Base-by-base conservation (phyloP, 2,797 vertebrate genomes). In the Rhabdomys pumilio region DNA sequence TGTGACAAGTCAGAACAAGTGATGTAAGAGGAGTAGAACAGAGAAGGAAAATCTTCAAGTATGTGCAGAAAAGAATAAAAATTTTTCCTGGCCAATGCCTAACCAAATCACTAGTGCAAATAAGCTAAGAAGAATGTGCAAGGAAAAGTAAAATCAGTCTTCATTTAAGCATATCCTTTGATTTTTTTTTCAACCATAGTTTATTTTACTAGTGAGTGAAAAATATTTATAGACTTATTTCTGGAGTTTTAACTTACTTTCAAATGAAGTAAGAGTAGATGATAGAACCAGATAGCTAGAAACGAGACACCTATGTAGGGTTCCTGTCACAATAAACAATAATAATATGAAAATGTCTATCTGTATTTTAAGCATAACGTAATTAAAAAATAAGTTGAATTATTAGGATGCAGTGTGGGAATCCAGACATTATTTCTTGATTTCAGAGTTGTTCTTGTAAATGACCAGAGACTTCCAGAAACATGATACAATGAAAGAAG, bases 401-500 rank as follows among this genome's bases (percentile, higher is more conserved):
- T 88, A 50, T 75, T 94, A 86, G 17, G 17, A 79, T 79, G 10
- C 76, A 85, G 3, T 57, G 17, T 67, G 4, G 20, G 6, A 19
- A 50, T 59, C 53, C 90, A 17, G 79, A 80, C 87, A 69, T 75
- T 44, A 82, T 67, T 59, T 2, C 50, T 85, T 9, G 0, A 67
- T 75, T 63, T 90, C 69, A 82, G 38, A 84, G 34, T 34, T 90
- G 6, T 50, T 59, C n/a, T 55, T 75, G 13, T 76, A 65, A 93
- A 17, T 92, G 79, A 22, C 72, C 17, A 95, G 11, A 47, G 41
- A 29, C 7, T 72, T 72, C 26, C 55, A 22, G 29, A 87, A 87
- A 53, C 47, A 17, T 89, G 67, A n/a, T 83, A 44, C 88, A 91
- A 90, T 80, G 63, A 50, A 95, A 15, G 7, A 75, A 76, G 19